Percentiles rank a stretch among this genome's conserved stretches.
phyloP scores from a whole-genome alignment of 37 sponge, comb jelly and placozoan species.

The Tethya wilhelma region DNA sequence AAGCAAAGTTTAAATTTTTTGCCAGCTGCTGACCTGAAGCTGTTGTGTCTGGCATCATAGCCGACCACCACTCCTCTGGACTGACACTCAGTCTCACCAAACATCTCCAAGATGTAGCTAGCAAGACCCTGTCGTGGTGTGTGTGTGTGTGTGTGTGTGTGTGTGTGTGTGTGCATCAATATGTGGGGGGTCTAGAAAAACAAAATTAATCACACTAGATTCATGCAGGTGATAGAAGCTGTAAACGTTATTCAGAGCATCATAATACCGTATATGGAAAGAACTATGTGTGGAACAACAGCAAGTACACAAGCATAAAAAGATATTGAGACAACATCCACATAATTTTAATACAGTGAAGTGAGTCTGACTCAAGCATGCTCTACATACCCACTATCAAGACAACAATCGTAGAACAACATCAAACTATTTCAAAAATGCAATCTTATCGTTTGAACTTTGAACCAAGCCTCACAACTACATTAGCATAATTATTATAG shows the following conservation, averaged over 20 bases:
- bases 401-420: background rate
- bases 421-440: too few relatives aligned
- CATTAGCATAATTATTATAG: background rate
- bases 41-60: conserved; percentile 97
- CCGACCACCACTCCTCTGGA: conserved; percentile 93
- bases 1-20: background rate
- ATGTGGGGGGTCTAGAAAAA: background rate
- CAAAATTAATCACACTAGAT: too few relatives aligned
- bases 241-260: too few relatives aligned
- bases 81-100: conserved; percentile 39
- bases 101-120: conserved; percentile 65
- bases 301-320: too few relatives aligned
- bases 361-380: background rate
- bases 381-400: background rate
- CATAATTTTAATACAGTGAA: background rate
- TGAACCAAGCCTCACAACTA: background rate
- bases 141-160: conserved; percentile 17
- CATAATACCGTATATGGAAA: too few relatives aligned
- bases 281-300: too few relatives aligned
- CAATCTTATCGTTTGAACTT: too few relatives aligned
- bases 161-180: background rate
- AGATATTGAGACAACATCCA: too few relatives aligned
- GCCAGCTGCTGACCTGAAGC: conserved; percentile 64
- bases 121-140: conserved; percentile 63
- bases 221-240: too few relatives aligned